Evolutionary conservation across 1,140 invertebrate genomes (phyloP).

Genomic region (Lutraria rhynchaena): DNA sequence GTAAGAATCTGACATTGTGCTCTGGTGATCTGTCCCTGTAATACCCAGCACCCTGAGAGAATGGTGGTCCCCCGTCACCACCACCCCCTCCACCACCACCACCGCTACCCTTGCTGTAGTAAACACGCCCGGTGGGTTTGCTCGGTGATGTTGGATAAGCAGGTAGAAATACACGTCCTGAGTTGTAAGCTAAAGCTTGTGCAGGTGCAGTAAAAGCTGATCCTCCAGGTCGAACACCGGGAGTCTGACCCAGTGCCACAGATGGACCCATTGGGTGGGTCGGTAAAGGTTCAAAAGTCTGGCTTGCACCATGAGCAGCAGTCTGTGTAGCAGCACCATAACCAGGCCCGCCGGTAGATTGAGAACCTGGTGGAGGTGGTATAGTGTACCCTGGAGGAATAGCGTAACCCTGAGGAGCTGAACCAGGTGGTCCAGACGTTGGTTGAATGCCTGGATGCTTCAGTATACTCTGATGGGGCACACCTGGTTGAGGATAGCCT

Average conservation of each 20-base stretch:
- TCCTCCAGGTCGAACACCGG: conserved; percentile 4
- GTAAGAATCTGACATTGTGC: conserved; percentile 41
- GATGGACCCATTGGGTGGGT: conserved; percentile 48
- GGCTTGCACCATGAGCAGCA: conserved; percentile 28
- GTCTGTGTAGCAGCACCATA: conserved; percentile 28
- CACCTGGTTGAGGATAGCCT: neutral
- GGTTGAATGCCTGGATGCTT: conserved; percentile 49
- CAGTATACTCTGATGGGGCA: conserved; percentile 30
- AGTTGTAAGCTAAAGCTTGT: conserved; percentile 46
- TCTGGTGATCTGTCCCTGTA: conserved; percentile 33
- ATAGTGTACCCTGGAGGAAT: conserved; percentile 51
- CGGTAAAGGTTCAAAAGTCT: conserved; percentile 42
- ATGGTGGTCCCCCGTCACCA: neutral
- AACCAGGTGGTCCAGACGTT: conserved; percentile 27
- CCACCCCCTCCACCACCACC: conserved; percentile 45
- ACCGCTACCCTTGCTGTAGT: conserved; percentile 44
- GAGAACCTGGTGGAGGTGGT: conserved; percentile 32
- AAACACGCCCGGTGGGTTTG: conserved; percentile 39
- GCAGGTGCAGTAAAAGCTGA: conserved; percentile 55
- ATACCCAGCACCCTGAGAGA: conserved; percentile 5
- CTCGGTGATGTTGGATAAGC: conserved; percentile 52
- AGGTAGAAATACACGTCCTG: conserved; percentile 51
- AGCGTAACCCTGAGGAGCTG: conserved; percentile 25
- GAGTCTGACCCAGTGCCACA: conserved; percentile 37
- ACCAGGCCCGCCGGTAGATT: conserved; percentile 7